Percentiles rank a stretch among this genome's conserved stretches.
Conservation (phyloP, 2,113 vertebrate genomes). For the Nothocercus julius region DNA sequence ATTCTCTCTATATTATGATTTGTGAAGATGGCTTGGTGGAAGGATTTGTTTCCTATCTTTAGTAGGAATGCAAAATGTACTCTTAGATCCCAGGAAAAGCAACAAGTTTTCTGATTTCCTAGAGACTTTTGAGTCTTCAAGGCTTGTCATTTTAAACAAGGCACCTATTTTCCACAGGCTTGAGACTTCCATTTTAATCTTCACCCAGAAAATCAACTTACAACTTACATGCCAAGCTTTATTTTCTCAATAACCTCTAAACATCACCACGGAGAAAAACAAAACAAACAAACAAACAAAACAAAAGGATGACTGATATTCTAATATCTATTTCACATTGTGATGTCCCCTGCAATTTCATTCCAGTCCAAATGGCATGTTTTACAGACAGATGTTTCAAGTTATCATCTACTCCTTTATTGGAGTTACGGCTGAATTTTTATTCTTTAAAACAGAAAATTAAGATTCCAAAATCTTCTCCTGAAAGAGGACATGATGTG, state of each 20-base stretch:
- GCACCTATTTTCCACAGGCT: not conserved
- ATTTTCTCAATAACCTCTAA: not conserved
- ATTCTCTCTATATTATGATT: not conserved
- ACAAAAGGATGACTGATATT: slow-evolving; percentile 22
- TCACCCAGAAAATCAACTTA: not conserved
- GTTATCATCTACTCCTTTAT: not conserved
- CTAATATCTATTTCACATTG: slow-evolving; percentile 36
- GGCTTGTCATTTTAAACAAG: slow-evolving; percentile 43
- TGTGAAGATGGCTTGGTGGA: not conserved
- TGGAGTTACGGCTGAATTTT: slow-evolving; percentile 6
- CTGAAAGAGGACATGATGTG: not conserved
- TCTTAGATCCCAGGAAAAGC: slow-evolving; percentile 7
- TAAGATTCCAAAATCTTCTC: not conserved
- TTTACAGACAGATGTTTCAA: slow-evolving; percentile 41
- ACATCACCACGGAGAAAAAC: slow-evolving; percentile 34
- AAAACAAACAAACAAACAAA: not conserved
- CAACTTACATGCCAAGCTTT: slow-evolving; percentile 19
- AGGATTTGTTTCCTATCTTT: not conserved
- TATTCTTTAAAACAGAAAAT: not conserved
- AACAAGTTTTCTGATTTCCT: slow-evolving; percentile 17
- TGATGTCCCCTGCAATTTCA: slow-evolving; percentile 1
- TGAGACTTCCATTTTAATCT: slow-evolving; percentile 23
- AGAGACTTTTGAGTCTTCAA: not conserved
- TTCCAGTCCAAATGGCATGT: not conserved
- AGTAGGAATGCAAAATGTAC: slow-evolving; percentile 5